Percentiles rank a stretch among this genome's conserved stretches.
Conservation (phyloP, 1,140 invertebrate species). For the Episyrphus balteatus region DNA sequence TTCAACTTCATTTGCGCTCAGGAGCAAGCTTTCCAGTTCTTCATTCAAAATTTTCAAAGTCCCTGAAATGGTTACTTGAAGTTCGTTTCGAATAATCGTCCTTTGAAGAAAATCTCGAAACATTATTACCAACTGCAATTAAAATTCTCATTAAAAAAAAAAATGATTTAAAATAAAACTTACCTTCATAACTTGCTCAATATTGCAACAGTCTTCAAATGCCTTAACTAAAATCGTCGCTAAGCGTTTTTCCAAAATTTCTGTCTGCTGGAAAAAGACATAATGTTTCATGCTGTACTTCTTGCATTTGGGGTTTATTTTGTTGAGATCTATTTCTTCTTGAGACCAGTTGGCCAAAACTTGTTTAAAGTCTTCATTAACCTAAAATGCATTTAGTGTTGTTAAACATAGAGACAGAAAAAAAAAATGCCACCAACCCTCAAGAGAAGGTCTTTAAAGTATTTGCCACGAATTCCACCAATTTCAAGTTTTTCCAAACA, state of each 20-base stretch:
- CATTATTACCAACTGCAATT: too few relatives aligned
- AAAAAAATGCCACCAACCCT: conserved; percentile 39
- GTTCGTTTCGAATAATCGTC: too few relatives aligned
- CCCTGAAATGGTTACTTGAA: background rate
- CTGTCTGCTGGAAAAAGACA: conserved; percentile 40
- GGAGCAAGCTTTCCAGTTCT: too few relatives aligned
- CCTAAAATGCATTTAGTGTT: background rate
- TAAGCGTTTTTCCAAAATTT: conserved; percentile 57
- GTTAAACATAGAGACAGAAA: background rate
- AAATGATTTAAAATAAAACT: background rate
- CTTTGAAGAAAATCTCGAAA: too few relatives aligned
- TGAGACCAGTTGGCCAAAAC: conserved; percentile 56
- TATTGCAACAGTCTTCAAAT: conserved; percentile 59
- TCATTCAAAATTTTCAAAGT: too few relatives aligned
- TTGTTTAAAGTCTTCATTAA: conserved; percentile 48
- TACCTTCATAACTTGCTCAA: conserved; percentile 52
- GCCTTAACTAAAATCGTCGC: conserved; percentile 58
- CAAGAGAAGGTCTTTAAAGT: conserved; percentile 39
- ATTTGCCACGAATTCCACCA: conserved; percentile 57
- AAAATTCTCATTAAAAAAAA: background rate
- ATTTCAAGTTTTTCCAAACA: conserved; percentile 76
- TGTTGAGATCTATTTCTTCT: conserved; percentile 37
- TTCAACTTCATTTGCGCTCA: too few relatives aligned
- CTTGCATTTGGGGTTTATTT: conserved; percentile 44
- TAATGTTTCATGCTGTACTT: conserved; percentile 48